Base-by-base conservation (phyloP, 2,888 invertebrate genomes). In the Anorthoa munda region DNA sequence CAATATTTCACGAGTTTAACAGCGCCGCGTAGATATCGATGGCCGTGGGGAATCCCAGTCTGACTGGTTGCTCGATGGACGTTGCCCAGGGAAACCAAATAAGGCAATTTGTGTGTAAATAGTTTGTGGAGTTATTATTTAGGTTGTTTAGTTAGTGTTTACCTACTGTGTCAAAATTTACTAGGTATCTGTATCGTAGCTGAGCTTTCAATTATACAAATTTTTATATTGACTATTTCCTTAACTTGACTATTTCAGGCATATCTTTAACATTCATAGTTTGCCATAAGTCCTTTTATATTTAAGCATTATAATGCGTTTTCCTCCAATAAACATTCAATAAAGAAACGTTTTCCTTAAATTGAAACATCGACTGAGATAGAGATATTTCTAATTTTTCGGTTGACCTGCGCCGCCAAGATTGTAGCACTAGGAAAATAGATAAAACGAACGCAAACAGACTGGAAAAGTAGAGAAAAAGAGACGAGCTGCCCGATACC, bases 381-480 rank as follows among this genome's bases (percentile, higher is more conserved):
- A 91, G 92, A 94, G 93, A 93, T 94, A 92, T 94, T 94, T 94
- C 94, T 93, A 94, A 95, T 95, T 95, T 94, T 92, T 91, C 94
- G 94, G 91, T 94, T 89, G 94, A 94, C 91, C 92, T 91, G 92
- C 90, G 88, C 87, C 83, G 86, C 87, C 72, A 90, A 90, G 90
- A 92, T 91, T 89, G 89, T 90, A 87, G 89, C 89, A 90, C 88
- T 89, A 88, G 88, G 87, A 90, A 92, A 93, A 93, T 91, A 92
- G 93, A 93, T 92, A 93, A 93, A 93, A 89, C 86, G 86, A 91
- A 91, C 88, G 91, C 89, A 92, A 94, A 92, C 90, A 92, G 91
- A 90, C 87, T 90, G 92, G 90, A 92, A 84, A 86, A 81, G 76
- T 79, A 88, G 88, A 87, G 78, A 91, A 92, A 90, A 88, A 87